Conservation (phyloP, 2,888 invertebrate species). For the Heliconius cydno region DNA sequence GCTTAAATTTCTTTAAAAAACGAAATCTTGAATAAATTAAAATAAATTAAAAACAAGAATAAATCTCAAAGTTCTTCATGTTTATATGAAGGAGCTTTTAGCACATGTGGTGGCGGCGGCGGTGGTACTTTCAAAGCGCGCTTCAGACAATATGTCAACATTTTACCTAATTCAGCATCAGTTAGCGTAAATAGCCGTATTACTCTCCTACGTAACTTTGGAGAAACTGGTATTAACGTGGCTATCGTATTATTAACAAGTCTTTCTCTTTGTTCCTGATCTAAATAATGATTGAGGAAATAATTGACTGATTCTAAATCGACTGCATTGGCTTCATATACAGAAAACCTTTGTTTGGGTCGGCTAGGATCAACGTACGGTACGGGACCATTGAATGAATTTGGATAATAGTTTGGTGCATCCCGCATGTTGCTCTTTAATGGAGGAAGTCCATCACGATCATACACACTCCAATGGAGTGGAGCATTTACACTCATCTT, state of each 20-base stretch:
- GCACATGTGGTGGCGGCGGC: conserved; percentile 48
- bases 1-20: not conserved
- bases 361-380: conserved; percentile 78
- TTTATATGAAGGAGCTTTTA: not conserved
- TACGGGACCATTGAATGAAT: conserved; percentile 94
- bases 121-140: conserved; percentile 30
- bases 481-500: conserved; percentile 65
- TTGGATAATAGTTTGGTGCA: conserved; percentile 96
- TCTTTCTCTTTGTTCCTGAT: conserved; percentile 52
- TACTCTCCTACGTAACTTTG: conserved; percentile 88
- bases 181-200: conserved; percentile 89
- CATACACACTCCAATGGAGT: conserved; percentile 58
- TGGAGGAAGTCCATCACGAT: conserved; percentile 84
- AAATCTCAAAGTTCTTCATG: not conserved
- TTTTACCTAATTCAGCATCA: conserved; percentile 87
- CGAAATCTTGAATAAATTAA: not conserved
- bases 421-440: conserved; percentile 90
- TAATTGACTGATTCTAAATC: conserved; percentile 84
- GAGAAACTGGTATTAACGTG: conserved; percentile 46
- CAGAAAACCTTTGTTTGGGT: conserved; percentile 53
- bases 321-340: conserved; percentile 57
- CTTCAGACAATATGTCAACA: conserved; percentile 36
- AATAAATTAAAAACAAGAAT: not conserved
- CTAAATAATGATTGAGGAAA: conserved; percentile 85
- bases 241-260: conserved; percentile 49